Evolutionary conservation across 2,888 invertebrate species (phyloP).

Genomic region (Meta bourneti): DNA sequence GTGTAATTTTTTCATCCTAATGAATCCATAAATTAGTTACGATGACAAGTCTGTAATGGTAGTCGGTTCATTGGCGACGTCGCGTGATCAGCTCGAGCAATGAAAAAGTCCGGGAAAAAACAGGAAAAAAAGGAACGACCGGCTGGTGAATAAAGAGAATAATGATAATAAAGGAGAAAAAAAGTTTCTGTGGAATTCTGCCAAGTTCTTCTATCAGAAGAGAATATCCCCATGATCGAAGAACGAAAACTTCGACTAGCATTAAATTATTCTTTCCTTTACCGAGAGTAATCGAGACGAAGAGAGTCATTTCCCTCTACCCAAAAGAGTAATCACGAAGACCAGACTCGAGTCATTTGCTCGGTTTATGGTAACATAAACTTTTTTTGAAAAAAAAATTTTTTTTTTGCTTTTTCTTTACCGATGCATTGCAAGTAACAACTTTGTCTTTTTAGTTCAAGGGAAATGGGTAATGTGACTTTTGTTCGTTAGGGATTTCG

Average conservation of each 20-base stretch:
- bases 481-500: background rate
- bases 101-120: constrained; percentile 4
- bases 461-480: background rate
- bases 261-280: constrained; percentile 74
- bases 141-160: constrained; percentile 39
- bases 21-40: constrained; percentile 61
- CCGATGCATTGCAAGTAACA: constrained; percentile 37
- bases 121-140: background rate
- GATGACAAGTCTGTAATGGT: constrained; percentile 67
- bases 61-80: constrained; percentile 34
- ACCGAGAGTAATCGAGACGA: constrained; percentile 40
- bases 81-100: constrained; percentile 46
- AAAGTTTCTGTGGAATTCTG: constrained; percentile 70
- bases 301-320: constrained; percentile 32
- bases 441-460: constrained; percentile 2
- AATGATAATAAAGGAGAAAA: constrained; percentile 58
- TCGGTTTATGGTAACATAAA: constrained; percentile 66
- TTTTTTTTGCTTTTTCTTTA: constrained; percentile 12
- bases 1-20: constrained; percentile 48
- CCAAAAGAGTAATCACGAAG: constrained; percentile 64
- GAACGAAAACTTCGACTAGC: constrained; percentile 60
- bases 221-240: constrained; percentile 52
- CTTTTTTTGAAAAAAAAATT: constrained; percentile 26
- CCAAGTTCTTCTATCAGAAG: constrained; percentile 67
- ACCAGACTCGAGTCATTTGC: constrained; percentile 53